Conservation (phyloP, 2,797 vertebrate genomes). For the Lithobates sylvaticus region DNA sequence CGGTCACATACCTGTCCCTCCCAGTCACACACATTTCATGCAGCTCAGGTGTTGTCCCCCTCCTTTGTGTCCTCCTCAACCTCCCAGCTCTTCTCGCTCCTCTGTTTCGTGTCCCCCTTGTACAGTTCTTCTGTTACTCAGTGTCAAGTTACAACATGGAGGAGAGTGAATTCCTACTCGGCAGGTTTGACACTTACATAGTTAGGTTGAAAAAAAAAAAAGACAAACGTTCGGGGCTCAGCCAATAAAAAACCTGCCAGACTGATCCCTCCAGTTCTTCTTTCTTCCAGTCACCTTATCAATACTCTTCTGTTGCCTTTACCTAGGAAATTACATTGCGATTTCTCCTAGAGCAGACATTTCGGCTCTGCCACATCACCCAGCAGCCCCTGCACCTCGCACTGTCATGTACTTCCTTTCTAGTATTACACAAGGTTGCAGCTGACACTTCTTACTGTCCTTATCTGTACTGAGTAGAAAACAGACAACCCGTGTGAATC, state of each 20-base stretch:
- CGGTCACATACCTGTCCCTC: constrained; percentile 9
- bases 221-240: too few species aligned
- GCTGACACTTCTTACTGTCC: not conserved
- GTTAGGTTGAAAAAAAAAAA: too few species aligned
- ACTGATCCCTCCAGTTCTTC: not conserved
- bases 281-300: not conserved
- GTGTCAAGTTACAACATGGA: constrained; percentile 24
- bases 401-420: constrained; percentile 1
- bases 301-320: not conserved
- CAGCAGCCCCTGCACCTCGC: not conserved
- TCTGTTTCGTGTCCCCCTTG: not conserved
- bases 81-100: constrained; percentile 5
- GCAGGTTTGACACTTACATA: not conserved
- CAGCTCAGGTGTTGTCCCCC: not conserved
- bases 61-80: constrained; percentile 1
- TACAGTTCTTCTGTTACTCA: not conserved
- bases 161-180: not conserved
- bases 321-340: not conserved
- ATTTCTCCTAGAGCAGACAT: not conserved
- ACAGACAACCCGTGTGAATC: not conserved
- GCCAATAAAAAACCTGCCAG: not conserved
- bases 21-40: not conserved
- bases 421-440: not conserved
- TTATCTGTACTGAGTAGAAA: not conserved
- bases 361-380: not conserved